Evolutionary conservation across 2,888 invertebrate species (phyloP).

Genomic region (Eristalinus sepulchralis): DNA sequence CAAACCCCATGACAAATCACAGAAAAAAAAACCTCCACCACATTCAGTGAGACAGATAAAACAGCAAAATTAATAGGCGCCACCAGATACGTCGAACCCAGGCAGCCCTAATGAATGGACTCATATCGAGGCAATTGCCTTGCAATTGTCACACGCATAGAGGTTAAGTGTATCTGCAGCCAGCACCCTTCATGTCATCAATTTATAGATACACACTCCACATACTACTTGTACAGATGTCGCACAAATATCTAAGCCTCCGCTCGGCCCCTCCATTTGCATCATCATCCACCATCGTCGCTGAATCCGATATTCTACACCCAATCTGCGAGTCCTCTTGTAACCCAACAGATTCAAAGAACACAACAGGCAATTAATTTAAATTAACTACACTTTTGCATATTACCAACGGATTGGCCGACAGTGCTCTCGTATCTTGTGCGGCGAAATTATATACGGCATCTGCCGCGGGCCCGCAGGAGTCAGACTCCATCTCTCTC

Average conservation of each 20-base stretch:
- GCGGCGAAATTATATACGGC: constrained; percentile 46
- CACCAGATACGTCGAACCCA: constrained; percentile 48
- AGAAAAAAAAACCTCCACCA: background rate
- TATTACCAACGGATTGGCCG: constrained; percentile 38
- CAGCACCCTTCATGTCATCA: constrained; percentile 64
- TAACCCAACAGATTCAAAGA: constrained; percentile 59
- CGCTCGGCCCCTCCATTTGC: background rate
- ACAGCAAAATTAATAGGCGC: constrained; percentile 48
- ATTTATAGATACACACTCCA: constrained; percentile 52
- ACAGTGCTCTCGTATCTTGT: background rate
- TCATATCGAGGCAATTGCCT: constrained; percentile 46
- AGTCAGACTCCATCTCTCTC: background rate
- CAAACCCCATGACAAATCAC: background rate
- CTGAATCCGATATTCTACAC: constrained; percentile 22
- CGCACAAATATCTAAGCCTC: constrained; percentile 62
- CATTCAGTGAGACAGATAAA: constrained; percentile 21
- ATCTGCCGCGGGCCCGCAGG: background rate
- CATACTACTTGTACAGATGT: constrained; percentile 58
- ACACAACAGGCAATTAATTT: constrained; percentile 71
- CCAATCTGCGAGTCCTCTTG: constrained; percentile 41
- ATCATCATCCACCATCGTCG: background rate
- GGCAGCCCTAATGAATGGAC: constrained; percentile 58
- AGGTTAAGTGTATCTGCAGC: constrained; percentile 65
- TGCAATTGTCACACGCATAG: constrained; percentile 60
- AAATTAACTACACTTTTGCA: constrained; percentile 70